Evolutionary conservation across 2,888 invertebrate species (phyloP).

Genomic region (Drosophila pseudotalamancana): DNA sequence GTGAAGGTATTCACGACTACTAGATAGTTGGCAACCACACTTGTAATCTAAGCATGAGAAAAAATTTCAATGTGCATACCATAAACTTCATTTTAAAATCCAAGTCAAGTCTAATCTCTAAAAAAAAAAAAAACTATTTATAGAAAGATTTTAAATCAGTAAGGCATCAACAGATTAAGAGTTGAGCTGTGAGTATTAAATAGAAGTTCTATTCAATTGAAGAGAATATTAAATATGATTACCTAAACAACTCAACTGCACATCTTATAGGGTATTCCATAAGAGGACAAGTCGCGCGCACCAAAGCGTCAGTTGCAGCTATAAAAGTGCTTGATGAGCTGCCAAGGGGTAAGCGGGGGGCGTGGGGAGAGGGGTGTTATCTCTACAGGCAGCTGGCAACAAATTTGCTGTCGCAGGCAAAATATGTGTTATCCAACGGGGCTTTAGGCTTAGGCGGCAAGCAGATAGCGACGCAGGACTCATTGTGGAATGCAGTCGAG

Average conservation of each 20-base stretch:
- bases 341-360: not conserved
- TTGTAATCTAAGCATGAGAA: too few species aligned
- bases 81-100: too few species aligned
- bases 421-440: constrained; percentile 56
- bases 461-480: not conserved
- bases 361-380: not conserved
- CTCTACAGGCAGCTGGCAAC: constrained; percentile 44
- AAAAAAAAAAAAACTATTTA: too few species aligned
- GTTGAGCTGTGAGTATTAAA: too few species aligned
- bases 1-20: too few species aligned
- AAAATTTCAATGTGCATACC: too few species aligned
- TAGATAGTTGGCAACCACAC: too few species aligned
- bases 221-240: not conserved
- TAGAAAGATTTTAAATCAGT: too few species aligned
- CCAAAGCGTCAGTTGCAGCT: constrained; percentile 23
- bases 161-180: too few species aligned
- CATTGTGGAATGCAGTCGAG: constrained; percentile 3
- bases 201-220: too few species aligned
- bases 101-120: too few species aligned
- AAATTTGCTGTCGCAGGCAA: constrained; percentile 65
- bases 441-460: constrained; percentile 36
- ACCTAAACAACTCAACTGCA: not conserved
- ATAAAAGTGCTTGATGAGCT: constrained; percentile 7
- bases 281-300: constrained; percentile 8
- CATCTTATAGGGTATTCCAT: constrained; percentile 13